Evolutionary conservation across 1,140 invertebrate genomes (phyloP).

Genomic region (Drosophila pseudoobscura): DNA sequence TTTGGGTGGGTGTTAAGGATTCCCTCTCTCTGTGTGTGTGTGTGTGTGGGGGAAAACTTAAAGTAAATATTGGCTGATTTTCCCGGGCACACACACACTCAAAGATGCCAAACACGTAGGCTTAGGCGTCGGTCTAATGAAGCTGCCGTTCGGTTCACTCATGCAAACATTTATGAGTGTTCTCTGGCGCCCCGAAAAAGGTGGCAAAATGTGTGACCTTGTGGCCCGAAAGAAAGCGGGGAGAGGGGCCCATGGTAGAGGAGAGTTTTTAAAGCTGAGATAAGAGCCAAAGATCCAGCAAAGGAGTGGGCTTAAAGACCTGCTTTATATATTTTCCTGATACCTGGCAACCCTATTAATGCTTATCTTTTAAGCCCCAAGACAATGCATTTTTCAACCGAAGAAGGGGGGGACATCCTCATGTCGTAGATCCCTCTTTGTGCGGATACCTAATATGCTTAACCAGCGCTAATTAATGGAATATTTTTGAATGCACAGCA

Average conservation of each 20-base stretch:
- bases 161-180: conserved; percentile 42
- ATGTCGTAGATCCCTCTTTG: background rate
- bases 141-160: conserved; percentile 29
- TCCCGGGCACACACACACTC: conserved; percentile 11
- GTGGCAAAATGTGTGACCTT: conserved; percentile 20
- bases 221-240: no score
- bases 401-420: no score
- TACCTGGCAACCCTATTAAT: no score
- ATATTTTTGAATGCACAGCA: background rate
- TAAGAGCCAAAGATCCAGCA: no score
- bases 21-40: background rate
- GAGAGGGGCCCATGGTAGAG: background rate
- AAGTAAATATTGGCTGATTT: conserved; percentile 74
- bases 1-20: conserved; percentile 15
- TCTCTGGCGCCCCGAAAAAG: background rate
- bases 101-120: conserved; percentile 61
- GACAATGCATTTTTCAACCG: no score
- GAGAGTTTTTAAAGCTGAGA: background rate
- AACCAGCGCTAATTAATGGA: conserved; percentile 29
- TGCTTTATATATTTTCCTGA: no score
- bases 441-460: conserved; percentile 9
- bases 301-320: no score
- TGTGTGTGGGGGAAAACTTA: conserved; percentile 40
- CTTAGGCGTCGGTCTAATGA: conserved; percentile 54
- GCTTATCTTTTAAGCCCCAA: no score